Evolutionary conservation across 2,797 vertebrate genomes (phyloP), one percentile per base, ranked within the genome.

Genomic region (Pangasius larnaudii): DNA sequence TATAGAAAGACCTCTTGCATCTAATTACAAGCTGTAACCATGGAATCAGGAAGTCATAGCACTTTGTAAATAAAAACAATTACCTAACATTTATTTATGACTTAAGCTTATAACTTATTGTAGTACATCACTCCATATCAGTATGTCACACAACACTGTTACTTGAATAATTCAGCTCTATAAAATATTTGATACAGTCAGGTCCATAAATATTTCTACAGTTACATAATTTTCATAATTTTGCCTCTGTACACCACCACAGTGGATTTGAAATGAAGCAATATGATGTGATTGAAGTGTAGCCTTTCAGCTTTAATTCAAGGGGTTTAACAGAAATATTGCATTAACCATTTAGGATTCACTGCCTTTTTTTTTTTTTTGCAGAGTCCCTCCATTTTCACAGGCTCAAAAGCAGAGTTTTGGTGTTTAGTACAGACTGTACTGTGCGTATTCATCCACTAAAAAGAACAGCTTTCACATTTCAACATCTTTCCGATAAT

Each of bases 401-500:
- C 69, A 24, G 36, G 19, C 1, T 30, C 27, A 51, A 2, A 39
- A 24, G 24, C 22, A n/a, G 33, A 42, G 10, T 46, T 83, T 58
- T 58, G 30, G 77, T 39, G 22, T n/a, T 53, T 58, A 58, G 18
- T 30, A 30, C 53, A 33, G 42, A 53, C 10, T 0, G 19, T 42
- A 27, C n/a, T 39, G 22, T 53, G 46, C 56, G 51, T 14, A 59
- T 82, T 36, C 22, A 53, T 51, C 39, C 1, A 9, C 42, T 88
- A 42, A 88, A 85, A 88, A 59, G 24, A 36, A 85, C 59, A 88
- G 33, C 72, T 58, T 65, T 56, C 30, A 65, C 30, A 56, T 74
- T 75, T 75, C 65, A 36, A 72, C 75, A 61, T 77, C 42, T 82
- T 86, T 86, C 69, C 22, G 58, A 61, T 77, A 83, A 67, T 30